Evolutionary conservation across 2,888 invertebrate genomes (phyloP), one percentile per base, ranked within the genome.

Genomic region (Drepanosiphum platanoidis): DNA sequence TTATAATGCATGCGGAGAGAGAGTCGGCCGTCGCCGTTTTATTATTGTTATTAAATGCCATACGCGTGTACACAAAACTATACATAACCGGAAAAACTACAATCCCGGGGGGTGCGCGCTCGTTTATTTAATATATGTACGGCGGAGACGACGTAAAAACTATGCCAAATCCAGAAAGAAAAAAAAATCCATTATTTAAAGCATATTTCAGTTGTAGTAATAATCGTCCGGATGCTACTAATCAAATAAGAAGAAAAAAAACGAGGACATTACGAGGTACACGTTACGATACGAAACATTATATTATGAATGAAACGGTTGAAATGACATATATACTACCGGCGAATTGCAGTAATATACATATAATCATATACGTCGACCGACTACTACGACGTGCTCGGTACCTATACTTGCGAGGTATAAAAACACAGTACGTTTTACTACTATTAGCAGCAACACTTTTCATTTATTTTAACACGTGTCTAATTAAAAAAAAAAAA

Each of bases 1-100:
- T n/a, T n/a, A n/a, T n/a, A 13, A 46, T 3, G 52, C 18, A 52
- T 52, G 18, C 52, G 52, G 15, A 15, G 13, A 46, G 15, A 4
- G 22, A 18, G 46, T 46, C 46, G 18, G 46, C 18, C 46, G 46
- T 46, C 52, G 22, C 22, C 22, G 52, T 52, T 52, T 52, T 42
- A 42, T 13, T 52, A 52, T 42, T 42, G 13, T 8, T 42, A 42
- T 42, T 5, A 42, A 42, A 52, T 52, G 52, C 22, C 42, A 2
- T 4, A 5, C 18, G 39, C 9, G 7, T 1, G 22, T 1, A 4
- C 52, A 52, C 11, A 64, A 64, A 27, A 64, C n/a, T n/a, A n/a
- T n/a, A n/a, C n/a, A 27, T 32, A 74, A 74, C 74, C 46, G 74
- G 46, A 46, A 74, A 32, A 42, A 46, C 46, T 42, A 5, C 46